These are phyloP conservation scores for Prunella fulvescens DNA, from an alignment of 2,113 vertebrate genomes.

Conservation along the genomic window DNA sequence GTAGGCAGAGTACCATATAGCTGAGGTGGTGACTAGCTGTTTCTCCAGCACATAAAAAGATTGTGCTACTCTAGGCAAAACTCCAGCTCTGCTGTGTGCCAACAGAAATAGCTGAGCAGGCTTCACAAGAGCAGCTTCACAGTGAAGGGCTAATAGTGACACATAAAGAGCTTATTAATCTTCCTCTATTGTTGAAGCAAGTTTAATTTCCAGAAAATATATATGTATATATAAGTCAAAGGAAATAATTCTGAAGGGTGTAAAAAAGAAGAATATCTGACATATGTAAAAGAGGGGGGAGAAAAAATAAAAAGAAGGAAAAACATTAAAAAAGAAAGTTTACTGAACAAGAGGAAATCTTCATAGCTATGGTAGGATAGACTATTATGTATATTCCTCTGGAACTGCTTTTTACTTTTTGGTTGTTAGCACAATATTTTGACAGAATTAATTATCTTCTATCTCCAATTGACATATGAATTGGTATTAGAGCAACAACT, in stretches of 20 bases:
- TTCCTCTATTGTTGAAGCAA: neutral
- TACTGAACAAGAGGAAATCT: neutral
- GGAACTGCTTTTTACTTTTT: neutral
- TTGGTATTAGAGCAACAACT: neutral
- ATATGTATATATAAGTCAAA: neutral
- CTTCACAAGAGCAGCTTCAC: constrained; percentile 1
- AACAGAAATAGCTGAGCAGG: constrained; percentile 39
- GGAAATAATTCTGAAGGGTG: neutral
- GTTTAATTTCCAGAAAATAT: neutral
- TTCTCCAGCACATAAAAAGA: constrained; percentile 8
- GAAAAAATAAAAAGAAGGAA: accelerated
- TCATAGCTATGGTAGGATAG: neutral
- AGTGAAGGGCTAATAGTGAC: neutral
- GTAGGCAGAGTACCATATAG: constrained; percentile 24
- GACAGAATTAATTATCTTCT: neutral
- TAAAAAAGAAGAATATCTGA: neutral
- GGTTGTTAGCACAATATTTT: neutral
- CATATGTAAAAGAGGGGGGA: neutral
- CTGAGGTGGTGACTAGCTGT: constrained; percentile 16
- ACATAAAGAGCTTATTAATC: neutral
- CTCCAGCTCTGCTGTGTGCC: constrained; percentile 39
- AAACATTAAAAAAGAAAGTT: neutral
- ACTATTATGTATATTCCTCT: neutral
- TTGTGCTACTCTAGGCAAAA: constrained; percentile 50
- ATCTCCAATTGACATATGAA: neutral